Evolutionary conservation across 1,140 invertebrate species (phyloP).

Genomic region (Hyles euphorbiae): DNA sequence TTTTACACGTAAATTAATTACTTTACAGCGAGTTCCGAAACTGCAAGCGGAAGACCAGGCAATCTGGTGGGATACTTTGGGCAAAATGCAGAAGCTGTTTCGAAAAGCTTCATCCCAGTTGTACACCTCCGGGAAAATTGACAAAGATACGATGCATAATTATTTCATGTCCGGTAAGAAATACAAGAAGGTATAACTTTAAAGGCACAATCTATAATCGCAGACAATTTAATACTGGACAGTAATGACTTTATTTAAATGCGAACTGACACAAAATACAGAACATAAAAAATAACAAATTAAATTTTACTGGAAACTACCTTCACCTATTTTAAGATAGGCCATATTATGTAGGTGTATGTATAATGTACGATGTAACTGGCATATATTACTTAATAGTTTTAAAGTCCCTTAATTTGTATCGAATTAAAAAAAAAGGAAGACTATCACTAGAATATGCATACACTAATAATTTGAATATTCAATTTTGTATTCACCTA

Average conservation of each 20-base stretch:
- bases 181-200: not conserved
- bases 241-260: not conserved
- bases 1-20: no score
- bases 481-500: no score
- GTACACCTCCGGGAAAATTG: constrained; percentile 89
- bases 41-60: constrained; percentile 96
- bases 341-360: no score
- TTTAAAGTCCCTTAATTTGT: no score
- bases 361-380: no score
- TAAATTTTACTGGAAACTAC: no score
- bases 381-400: no score
- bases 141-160: constrained; percentile 96
- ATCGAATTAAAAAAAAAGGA: no score
- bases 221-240: no score
- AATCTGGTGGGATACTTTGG: constrained; percentile 97
- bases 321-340: not conserved
- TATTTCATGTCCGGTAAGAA: constrained; percentile 97
- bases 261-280: not conserved
- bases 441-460: no score
- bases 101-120: constrained; percentile 93
- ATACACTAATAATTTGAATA: no score
- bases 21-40: constrained; percentile 88
- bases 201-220: not conserved
- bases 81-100: constrained; percentile 96
- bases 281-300: not conserved